Base-by-base conservation (phyloP, 2,113 vertebrate species). In the Copsychus sechellarum region DNA sequence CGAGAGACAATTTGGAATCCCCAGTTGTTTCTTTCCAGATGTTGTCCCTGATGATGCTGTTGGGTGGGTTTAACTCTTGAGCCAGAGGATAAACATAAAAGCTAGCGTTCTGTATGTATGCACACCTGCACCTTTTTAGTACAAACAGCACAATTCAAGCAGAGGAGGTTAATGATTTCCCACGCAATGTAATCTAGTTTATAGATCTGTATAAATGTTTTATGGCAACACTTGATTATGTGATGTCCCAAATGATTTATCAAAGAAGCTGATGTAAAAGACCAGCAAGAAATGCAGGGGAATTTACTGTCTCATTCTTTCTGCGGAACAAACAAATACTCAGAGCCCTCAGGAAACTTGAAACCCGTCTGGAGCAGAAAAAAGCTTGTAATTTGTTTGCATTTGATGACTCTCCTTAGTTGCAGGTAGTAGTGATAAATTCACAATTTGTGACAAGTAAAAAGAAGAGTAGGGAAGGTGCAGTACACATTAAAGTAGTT, bases 211-310 rank as follows among this genome's bases (percentile, higher is more conserved):
- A 93, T 97, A 96, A 97, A 97, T 95, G 91, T 95, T 97, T 98
- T 96, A 97, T 42, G 48, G 96, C 80, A 86, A 89, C 58, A 79
- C 94, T 96, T 97, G 96, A 97, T 92, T 95, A 95, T 91, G 53
- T 58, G 38, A 38, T 11, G 71, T 98, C 98, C 97, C 97, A 88
- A 93, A 96, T 96, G 97, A 97, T 97, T 98, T 97, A 96, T 97
- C 97, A 97, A 96, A 95, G 90, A 92, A 96, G 95, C 91, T 98
- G 97, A 98, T 97, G 96, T 97, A 97, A 97, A 98, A 96, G 93
- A 93, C 80, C 87, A 74, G 94, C 80, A 97, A 98, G 96, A 98
- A 94, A 77, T 50, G 20, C 94, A 51, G 60, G 65, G 70, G 95
- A 96, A 94, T 93, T 96, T 96, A 96, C 83, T 70, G 43, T 70